Percentiles rank a stretch among this genome's conserved stretches.
phyloP scores from a whole-genome alignment of 2,797 vertebrate genomes.

The Alfaro cultratus region DNA sequence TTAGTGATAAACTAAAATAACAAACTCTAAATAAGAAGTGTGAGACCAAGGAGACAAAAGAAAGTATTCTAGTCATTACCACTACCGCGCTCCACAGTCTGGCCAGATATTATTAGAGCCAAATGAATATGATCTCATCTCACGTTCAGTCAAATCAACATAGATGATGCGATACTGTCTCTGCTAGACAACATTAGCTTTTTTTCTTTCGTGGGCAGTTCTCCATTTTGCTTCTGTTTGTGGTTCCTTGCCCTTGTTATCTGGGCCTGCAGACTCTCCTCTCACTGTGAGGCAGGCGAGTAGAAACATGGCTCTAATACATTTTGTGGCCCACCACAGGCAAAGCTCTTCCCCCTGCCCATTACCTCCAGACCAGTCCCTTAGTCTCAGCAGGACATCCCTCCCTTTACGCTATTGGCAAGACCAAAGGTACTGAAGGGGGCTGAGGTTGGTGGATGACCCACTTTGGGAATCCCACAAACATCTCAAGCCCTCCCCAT shows the following conservation, averaged over 20 bases:
- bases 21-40: conserved; percentile 36
- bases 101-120: conserved; percentile 42
- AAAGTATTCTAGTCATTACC: conserved; percentile 42
- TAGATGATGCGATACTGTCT: conserved; percentile 67
- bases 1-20: conserved; percentile 21
- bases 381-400: conserved; percentile 56
- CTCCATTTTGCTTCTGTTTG: conserved; percentile 68
- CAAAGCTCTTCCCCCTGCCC: conserved; percentile 60
- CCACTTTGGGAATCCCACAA: conserved; percentile 59
- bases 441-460: conserved; percentile 60
- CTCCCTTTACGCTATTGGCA: conserved; percentile 55
- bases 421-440: conserved; percentile 48
- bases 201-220: conserved; percentile 46
- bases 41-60: conserved; percentile 48
- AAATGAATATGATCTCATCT: conserved; percentile 74
- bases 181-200: conserved; percentile 56
- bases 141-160: conserved; percentile 66
- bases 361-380: conserved; percentile 71
- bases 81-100: conserved; percentile 46
- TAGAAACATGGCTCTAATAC: conserved; percentile 76
- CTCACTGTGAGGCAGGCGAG: conserved; percentile 66
- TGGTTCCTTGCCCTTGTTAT: conserved; percentile 74
- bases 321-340: conserved; percentile 71
- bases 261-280: conserved; percentile 66
- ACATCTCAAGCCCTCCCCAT: conserved; percentile 42